These are phyloP conservation scores for Andrena bucephala DNA, from an alignment of 2,888 invertebrate species.

Conservation along the genomic window DNA sequence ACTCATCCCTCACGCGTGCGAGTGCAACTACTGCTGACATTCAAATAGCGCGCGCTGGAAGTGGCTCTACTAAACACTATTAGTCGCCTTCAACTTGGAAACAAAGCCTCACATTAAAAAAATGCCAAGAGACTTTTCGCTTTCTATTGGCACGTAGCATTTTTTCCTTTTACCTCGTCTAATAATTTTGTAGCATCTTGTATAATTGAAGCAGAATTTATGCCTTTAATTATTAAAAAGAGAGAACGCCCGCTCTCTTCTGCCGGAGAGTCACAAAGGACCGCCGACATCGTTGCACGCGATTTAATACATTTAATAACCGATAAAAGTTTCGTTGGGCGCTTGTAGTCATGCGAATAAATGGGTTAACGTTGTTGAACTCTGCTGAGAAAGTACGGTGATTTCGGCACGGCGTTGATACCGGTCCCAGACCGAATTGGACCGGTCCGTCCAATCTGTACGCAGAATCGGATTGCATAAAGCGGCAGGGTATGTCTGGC, in stretches of 20 bases:
- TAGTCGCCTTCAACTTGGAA: no score
- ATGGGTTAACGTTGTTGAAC: constrained; percentile 58
- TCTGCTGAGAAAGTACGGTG: constrained; percentile 62
- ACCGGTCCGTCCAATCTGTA: constrained; percentile 62
- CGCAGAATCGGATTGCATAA: constrained; percentile 61
- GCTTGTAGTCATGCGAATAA: constrained; percentile 21
- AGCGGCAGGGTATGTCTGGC: constrained; percentile 48
- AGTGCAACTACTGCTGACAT: no score
- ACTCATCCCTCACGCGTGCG: no score
- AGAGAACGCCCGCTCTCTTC: background rate
- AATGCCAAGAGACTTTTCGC: no score
- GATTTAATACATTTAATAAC: constrained; percentile 23
- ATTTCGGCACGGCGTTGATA: constrained; percentile 56
- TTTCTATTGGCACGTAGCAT: no score
- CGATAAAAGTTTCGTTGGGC: constrained; percentile 23
- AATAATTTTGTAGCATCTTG: no score
- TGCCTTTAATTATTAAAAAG: background rate
- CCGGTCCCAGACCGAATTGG: constrained; percentile 57
- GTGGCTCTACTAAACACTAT: no score
- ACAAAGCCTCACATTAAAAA: no score
- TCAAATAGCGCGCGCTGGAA: no score
- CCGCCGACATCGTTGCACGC: constrained; percentile 1
- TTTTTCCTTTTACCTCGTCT: no score
- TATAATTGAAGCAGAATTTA: background rate
- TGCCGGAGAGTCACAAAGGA: background rate